phyloP scores from a whole-genome alignment of 2,113 vertebrate genomes.

The Chaenogobius annularis region DNA sequence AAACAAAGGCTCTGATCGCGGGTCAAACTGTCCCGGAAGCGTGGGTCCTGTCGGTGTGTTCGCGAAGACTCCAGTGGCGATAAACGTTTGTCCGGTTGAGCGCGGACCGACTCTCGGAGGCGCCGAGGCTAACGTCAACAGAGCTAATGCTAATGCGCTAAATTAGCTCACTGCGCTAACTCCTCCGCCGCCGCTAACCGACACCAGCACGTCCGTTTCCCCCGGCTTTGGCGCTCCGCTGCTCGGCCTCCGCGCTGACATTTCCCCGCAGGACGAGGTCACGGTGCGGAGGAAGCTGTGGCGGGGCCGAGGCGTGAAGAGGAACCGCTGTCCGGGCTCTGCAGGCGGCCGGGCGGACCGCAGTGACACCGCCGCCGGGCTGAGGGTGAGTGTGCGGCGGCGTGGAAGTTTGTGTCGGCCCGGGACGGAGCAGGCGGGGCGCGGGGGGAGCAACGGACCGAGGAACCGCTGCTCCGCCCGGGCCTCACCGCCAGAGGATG shows the following conservation, averaged over 20 bases:
- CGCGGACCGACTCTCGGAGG: conserved; percentile 5
- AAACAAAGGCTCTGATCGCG: conserved; percentile 12
- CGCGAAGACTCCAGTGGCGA: background rate
- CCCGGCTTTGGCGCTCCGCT: conserved; percentile 10
- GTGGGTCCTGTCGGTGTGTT: background rate
- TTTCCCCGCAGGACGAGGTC: conserved; percentile 45
- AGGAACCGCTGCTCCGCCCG: conserved; percentile 46
- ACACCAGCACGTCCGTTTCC: conserved; percentile 37
- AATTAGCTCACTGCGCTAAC: conserved; percentile 44
- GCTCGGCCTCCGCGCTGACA: conserved; percentile 9
- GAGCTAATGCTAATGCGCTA: conserved; percentile 52
- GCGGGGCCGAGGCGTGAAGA: conserved; percentile 53
- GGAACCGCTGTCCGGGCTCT: conserved; percentile 60
- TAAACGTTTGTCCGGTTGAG: conserved; percentile 5
- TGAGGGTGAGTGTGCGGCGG: conserved; percentile 58
- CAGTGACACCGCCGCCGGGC: conserved; percentile 64
- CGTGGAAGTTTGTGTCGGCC: conserved; percentile 32
- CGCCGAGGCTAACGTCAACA: conserved; percentile 54
- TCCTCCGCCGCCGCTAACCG: conserved; percentile 38
- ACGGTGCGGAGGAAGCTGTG: conserved; percentile 74
- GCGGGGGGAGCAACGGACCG: conserved; percentile 53
- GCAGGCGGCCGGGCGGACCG: conserved; percentile 77
- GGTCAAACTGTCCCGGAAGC: conserved; percentile 10
- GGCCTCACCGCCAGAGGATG: conserved; percentile 32
- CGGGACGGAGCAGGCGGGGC: background rate